Evolutionary conservation across 2,888 invertebrate genomes (phyloP).

Genomic region (Meliscaeva auricollis): DNA sequence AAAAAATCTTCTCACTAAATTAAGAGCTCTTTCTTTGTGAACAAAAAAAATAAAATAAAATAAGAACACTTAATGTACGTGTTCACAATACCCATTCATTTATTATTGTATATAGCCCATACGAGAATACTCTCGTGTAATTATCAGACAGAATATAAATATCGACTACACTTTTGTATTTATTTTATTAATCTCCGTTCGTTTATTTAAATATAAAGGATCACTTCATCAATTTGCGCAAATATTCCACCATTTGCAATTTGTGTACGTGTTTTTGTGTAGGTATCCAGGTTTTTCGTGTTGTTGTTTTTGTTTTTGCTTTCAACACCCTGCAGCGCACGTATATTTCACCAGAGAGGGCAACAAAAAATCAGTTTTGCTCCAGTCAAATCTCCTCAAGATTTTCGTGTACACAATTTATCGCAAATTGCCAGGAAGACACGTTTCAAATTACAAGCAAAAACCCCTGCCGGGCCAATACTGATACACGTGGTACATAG

Average conservation of each 20-base stretch:
- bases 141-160: conserved; percentile 1
- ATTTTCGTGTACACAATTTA: conserved; percentile 64
- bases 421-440: conserved; percentile 74
- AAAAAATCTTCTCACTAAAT: not conserved
- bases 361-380: conserved; percentile 20
- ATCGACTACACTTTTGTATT: conserved; percentile 11
- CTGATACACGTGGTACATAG: not conserved
- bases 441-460: conserved; percentile 67
- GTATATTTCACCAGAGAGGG: not conserved
- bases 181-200: conserved; percentile 29
- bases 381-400: conserved; percentile 45
- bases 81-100: not conserved
- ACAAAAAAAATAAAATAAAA: not conserved
- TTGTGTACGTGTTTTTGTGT: conserved; percentile 21
- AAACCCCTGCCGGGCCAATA: conserved; percentile 47
- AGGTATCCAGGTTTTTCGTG: not conserved
- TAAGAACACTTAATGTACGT: not conserved
- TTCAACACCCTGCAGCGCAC: conserved; percentile 39
- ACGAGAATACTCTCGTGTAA: too few species aligned
- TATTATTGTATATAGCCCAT: not conserved
- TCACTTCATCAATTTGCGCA: conserved; percentile 18
- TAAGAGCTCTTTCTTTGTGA: not conserved
- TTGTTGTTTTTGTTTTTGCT: not conserved
- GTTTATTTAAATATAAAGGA: conserved; percentile 30
- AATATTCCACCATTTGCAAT: conserved; percentile 18